phyloP scores from a whole-genome alignment of 2,113 vertebrate species.

The Pollimyrus isidori region DNA sequence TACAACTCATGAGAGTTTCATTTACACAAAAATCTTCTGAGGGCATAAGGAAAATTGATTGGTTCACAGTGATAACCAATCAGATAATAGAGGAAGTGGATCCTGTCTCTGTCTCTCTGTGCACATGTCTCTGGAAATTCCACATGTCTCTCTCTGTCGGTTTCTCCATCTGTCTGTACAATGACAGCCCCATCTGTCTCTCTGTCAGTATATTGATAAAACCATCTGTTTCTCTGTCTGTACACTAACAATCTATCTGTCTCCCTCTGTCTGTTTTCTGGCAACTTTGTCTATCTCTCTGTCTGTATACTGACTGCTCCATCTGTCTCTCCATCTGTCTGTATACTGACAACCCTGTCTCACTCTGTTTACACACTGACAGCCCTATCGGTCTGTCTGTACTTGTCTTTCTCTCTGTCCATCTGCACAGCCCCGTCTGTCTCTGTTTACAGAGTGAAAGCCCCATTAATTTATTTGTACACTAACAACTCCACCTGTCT shows the following conservation, averaged over 20 bases:
- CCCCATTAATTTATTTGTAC: not conserved
- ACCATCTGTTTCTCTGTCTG: not conserved
- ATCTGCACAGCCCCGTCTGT: not conserved
- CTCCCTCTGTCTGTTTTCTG: not conserved
- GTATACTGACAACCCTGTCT: not conserved
- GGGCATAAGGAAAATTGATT: no score
- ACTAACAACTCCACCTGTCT: not conserved
- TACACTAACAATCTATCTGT: not conserved
- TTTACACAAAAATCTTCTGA: no score
- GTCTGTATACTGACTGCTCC: not conserved
- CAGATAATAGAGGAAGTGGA: no score
- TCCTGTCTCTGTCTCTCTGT: not conserved
- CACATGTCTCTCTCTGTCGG: not conserved
- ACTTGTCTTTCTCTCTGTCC: not conserved
- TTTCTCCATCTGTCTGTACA: not conserved
- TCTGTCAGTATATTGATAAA: not conserved
- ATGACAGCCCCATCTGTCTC: not conserved
- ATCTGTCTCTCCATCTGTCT: not conserved
- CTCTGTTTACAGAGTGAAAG: not conserved
- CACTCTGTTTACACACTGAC: no score
- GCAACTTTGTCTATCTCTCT: not conserved
- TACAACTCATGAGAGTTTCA: not conserved
- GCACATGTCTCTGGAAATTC: not conserved
- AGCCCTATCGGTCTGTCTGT: not conserved
- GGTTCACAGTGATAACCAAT: no score